phyloP scores from a whole-genome alignment of 2,113 vertebrate species.

The Psilopogon haemacephalus region DNA sequence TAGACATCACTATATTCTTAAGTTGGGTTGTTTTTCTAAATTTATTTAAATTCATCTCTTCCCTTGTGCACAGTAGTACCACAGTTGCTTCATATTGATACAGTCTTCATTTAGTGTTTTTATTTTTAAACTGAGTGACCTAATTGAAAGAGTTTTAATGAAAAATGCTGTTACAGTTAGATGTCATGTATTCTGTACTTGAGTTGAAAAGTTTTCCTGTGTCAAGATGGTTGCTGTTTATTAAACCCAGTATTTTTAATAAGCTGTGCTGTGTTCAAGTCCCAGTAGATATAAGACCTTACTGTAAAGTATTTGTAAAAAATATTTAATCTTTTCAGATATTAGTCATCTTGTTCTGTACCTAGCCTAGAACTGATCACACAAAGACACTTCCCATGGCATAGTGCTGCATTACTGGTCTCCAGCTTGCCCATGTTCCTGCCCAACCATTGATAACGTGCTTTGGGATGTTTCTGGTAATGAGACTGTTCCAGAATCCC shows the following conservation, averaged over 20 bases:
- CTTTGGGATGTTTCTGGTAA: neutral
- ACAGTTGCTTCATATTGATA: neutral
- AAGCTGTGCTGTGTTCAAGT: neutral
- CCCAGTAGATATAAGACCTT: neutral
- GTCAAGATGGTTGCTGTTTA: neutral
- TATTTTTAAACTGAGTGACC: neutral
- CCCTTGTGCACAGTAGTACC: neutral
- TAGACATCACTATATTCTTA: neutral
- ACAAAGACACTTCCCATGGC: neutral
- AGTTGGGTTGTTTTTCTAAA: neutral
- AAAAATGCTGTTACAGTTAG: neutral
- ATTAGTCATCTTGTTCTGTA: neutral
- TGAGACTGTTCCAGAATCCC: neutral
- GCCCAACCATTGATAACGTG: neutral
- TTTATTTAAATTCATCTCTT: neutral
- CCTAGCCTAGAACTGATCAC: neutral
- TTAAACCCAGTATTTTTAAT: neutral
- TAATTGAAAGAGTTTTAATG: neutral
- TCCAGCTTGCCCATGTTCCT: rapidly evolving
- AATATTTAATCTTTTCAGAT: neutral
- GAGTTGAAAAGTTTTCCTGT: neutral
- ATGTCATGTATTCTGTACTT: neutral
- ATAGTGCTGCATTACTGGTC: neutral
- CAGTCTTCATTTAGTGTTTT: neutral
- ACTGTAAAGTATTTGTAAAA: neutral